Evolutionary conservation across 2,113 vertebrate species (phyloP).

Genomic region (Amia ocellicauda): DNA sequence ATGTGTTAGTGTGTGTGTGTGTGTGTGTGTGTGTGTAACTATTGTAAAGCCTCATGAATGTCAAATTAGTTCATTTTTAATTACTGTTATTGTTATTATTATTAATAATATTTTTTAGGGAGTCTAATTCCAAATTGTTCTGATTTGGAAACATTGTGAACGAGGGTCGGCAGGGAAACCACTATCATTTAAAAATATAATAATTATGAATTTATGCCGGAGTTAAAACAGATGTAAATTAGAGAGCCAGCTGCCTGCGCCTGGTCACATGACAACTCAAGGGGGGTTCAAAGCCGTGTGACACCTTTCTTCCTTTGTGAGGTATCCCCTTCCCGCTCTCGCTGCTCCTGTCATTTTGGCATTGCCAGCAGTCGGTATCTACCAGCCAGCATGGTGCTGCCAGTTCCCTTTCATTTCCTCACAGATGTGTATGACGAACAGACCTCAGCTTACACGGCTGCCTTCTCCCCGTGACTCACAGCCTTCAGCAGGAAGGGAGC

Average conservation of each 20-base stretch:
- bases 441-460: no score
- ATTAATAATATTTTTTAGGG: neutral
- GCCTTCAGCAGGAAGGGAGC: slow-evolving; percentile 33
- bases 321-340: no score
- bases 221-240: slow-evolving; percentile 24
- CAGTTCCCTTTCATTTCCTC: no score
- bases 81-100: neutral
- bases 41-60: slow-evolving; percentile 8
- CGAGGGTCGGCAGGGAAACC: neutral
- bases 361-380: no score
- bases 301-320: no score
- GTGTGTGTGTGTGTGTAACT: slow-evolving; percentile 1
- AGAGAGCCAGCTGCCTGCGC: neutral
- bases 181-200: slow-evolving; percentile 1
- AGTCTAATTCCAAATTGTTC: neutral
- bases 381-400: no score
- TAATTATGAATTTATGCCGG: slow-evolving; percentile 15
- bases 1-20: neutral
- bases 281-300: no score
- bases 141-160: slow-evolving; percentile 1
- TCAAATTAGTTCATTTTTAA: neutral
- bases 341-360: no score
- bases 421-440: no score
- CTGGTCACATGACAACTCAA: no score
- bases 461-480: slow-evolving; percentile 19